These are phyloP conservation scores for Hylomyscus alleni DNA, from an alignment of 2,797 vertebrate species.

Conservation along the genomic window DNA sequence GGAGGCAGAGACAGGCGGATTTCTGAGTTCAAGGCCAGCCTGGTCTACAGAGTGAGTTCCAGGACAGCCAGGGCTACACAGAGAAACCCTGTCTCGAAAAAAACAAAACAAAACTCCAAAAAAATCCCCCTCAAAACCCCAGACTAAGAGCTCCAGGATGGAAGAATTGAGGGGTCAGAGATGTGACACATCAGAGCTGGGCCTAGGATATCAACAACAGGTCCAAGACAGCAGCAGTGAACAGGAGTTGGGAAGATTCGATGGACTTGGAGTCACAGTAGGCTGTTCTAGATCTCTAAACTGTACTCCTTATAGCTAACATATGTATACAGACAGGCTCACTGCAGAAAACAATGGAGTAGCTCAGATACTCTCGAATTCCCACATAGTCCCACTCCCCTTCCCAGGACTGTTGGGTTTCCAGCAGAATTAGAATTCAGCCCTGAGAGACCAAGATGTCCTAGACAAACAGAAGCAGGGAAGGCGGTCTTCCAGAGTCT, in stretches of 20 bases:
- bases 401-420: neutral
- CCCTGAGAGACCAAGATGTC: neutral
- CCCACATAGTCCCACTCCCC: neutral
- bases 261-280: neutral
- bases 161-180: neutral
- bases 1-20: too few relatives aligned
- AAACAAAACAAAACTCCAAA: too few relatives aligned
- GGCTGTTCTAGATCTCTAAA: constrained; percentile 48
- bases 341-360: neutral
- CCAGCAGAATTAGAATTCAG: neutral
- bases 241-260: neutral
- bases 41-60: too few relatives aligned
- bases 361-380: neutral
- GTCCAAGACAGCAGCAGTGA: neutral
- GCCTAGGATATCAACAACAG: neutral
- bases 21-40: too few relatives aligned
- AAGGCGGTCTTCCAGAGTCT: constrained; percentile 7
- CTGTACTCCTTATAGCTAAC: neutral
- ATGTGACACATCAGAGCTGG: neutral
- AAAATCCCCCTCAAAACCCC: constrained; percentile 24
- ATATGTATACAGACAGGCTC: neutral
- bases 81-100: too few relatives aligned
- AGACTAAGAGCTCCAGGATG: neutral
- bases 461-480: neutral
- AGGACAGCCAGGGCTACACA: too few relatives aligned